Base-by-base conservation (phyloP, 2,797 vertebrate species). In the Bradypus variegatus region DNA sequence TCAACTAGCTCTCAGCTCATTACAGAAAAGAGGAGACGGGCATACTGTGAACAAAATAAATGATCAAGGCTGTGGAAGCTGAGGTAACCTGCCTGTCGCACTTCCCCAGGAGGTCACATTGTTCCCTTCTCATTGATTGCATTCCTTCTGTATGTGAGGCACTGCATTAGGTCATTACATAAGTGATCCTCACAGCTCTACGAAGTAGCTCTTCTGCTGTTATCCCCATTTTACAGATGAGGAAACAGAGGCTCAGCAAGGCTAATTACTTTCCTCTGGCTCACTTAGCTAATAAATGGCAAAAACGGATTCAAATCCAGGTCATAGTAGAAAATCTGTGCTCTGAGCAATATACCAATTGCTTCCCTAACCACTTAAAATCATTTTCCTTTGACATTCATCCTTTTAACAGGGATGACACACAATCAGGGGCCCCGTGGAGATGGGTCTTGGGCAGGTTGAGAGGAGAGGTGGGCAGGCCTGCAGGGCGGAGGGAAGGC, bases 101-200 rank as follows among this genome's bases (percentile, higher is more conserved):
- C 15, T 41, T 53, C 7, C 21, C 31, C 13, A 6, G 45, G 21
- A 11, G 58, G 45, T 33, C 41, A 41, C 76, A 2, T 0, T 2
- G 64, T 53, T 4, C 64, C 45, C 50, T 83, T 60, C 55, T 36
- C 9, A 4, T 25, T 62, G 14, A 1, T 6, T 6, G 45, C 75
- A 50, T 14, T 12, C 15, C 36, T 38, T 36, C 69, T 69, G 11
- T 3, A 4, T 4, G 8, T 13, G 50, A 53, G 69, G 70, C 18
- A 19, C 62, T 15, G 73, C 1, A 7, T 70, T 29, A 21, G 79
- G 15, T n/a, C 64, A 76, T 19, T 27, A 2, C 6, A 0, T 2
- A 5, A 1, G 38, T 1, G 41, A n/a, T n/a, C 38, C 75, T 69
- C 50, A 62, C 18, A 38, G 2, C 55, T 60, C 72, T 11, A 0